Evolutionary conservation across 37 sponge, comb jelly and placozoan species (phyloP), one percentile per base, ranked within the genome.

Genomic region (Aphrocallistes beatrix): DNA sequence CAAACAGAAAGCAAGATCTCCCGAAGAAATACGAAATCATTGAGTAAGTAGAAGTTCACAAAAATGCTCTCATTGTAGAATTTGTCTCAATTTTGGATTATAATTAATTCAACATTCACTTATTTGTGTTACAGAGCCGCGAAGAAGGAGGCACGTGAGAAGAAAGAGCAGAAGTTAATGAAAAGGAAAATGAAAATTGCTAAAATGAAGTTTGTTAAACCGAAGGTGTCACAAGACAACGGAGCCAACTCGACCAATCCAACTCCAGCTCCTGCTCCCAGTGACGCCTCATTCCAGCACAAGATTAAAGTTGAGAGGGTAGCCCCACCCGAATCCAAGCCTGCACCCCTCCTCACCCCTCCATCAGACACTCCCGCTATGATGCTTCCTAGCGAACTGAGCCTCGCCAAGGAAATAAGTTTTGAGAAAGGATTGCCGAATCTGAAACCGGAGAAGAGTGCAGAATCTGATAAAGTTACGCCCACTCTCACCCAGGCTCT

Each of bases 171-270:
- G n/a, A 60, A 60, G 21, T 30, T 60, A 6, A 60, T 60, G 21
- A 60, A 60, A 28, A 3, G 75, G 34, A 60, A 60, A 28, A 19
- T 60, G 10, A 60, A 60, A 13, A 28, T 60, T 13, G 75, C 75
- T 60, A 60, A 60, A 28, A 60, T 60, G 75, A 60, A 60, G 75
- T 60, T 60, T 60, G 21, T 60, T 60, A 60, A 60, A 13, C 75
- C 75, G 10, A 42, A 42, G 10, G n/a, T 25, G 34, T 6, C 21
- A 32, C 75, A 32, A 6, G 75, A 60, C 21, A 60, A 60, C 75
- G 75, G 21, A 25, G n/a, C 75, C 17, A 28, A 60, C 3, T n/a
- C n/a, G n/a, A 30, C 10, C 32, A 60, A 60, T 21, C 6, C 21
- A 25, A 60, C 10, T 8, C 25, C 8, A 32, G 21, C 34, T 3